These are phyloP conservation scores for Cettia cetti DNA, from an alignment of 2,113 vertebrate genomes.

Conservation along the genomic window DNA sequence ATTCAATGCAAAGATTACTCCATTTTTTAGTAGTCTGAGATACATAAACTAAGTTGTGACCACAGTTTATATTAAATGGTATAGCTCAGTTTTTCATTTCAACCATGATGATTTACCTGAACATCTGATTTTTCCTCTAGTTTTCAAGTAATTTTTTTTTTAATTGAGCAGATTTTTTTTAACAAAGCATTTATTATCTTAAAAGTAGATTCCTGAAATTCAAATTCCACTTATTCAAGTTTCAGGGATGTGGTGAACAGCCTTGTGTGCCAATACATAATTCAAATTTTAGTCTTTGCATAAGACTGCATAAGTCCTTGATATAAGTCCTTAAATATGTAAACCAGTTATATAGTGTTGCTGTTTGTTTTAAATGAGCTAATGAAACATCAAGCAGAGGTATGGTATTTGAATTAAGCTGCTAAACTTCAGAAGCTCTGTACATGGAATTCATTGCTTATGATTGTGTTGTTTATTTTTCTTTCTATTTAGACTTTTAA, in stretches of 20 bases:
- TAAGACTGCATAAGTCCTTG: neutral
- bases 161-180: neutral
- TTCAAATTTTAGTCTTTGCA: neutral
- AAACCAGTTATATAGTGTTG: neutral
- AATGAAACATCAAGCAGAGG: neutral
- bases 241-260: neutral
- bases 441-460: neutral
- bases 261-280: neutral
- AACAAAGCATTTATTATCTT: neutral
- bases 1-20: neutral
- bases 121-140: neutral
- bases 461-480: constrained; percentile 5
- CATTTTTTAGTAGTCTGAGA: neutral
- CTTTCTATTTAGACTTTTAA: constrained; percentile 81
- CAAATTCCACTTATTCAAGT: neutral
- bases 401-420: neutral
- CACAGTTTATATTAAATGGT: neutral
- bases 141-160: neutral
- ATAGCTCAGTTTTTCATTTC: neutral
- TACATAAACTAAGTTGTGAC: neutral
- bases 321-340: neutral
- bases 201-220: neutral
- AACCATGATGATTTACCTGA: neutral
- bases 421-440: neutral
- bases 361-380: neutral